Conservation (phyloP, 1,140 invertebrate genomes). For the Trichomalopsis sarcophagae region DNA sequence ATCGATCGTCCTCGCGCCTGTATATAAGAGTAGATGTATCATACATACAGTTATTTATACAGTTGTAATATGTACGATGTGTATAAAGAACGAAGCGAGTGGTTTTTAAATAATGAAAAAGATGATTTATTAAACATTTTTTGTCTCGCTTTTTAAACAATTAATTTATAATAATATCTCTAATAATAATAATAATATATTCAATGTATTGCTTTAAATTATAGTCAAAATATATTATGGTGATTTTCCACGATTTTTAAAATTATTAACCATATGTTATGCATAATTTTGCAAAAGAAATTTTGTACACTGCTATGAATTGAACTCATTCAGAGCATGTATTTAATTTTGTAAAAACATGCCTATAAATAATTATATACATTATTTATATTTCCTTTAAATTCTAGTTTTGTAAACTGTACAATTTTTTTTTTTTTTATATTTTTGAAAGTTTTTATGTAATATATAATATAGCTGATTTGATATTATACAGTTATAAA, state of each 20-base stretch:
- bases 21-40: neutral
- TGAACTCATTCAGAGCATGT: neutral
- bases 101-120: neutral
- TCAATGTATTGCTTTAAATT: neutral
- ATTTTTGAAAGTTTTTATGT: neutral
- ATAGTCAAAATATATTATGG: neutral
- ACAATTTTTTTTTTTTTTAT: neutral
- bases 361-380: slow-evolving; percentile 40
- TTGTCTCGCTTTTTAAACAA: slow-evolving; percentile 6
- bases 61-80: neutral
- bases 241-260: neutral
- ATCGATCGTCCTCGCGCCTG: neutral
- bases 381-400: slow-evolving; percentile 37
- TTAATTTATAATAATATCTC: neutral
- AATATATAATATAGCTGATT: neutral
- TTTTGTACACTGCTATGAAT: neutral
- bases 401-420: neutral
- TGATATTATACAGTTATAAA: slow-evolving; percentile 24
- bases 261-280: neutral
- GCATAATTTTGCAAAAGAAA: neutral
- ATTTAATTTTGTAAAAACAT: slow-evolving; percentile 38
- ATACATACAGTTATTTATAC: no score
- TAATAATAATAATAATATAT: neutral
- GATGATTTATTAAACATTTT: slow-evolving; percentile 9
- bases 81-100: neutral